Evolutionary conservation across 1,140 invertebrate genomes (phyloP), one percentile per base, ranked within the genome.

Genomic region (Bacillus rossius): DNA sequence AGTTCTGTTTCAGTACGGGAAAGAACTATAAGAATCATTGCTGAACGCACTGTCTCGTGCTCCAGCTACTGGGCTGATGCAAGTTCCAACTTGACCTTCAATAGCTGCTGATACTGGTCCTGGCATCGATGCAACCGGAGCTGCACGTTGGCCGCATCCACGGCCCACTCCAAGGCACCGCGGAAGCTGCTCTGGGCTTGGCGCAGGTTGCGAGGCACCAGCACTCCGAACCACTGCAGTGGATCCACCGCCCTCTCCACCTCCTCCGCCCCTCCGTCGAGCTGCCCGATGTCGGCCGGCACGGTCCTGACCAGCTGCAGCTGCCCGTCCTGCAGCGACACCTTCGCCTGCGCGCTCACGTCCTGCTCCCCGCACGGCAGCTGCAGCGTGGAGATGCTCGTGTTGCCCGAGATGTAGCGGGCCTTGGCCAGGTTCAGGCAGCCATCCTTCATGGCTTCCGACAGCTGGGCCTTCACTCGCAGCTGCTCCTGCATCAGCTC

Each of bases 201-300:
- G 66, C 79, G 78, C 62, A 90, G 74, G 71, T 82, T 84, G 65
- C 86, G 82, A 2, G 87, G 86, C 0, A 87, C 83, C 34, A 90
- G 69, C 52, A 87, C 77, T 13, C 88, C 87, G 75, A 90, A 90
- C 86, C 87, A 89, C 57, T 81, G 82, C 19, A 88, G 69, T 3
- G 87, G 86, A 72, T 88, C 82, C 8, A 16, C 50, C 26, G n/a
- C 29, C 26, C 25, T 53, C 14, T 37, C 40, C 14, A 19, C 19
- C 1, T 4, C 22, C 5, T 59, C 22, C n/a, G 13, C 19, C 20
- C 79, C 67, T 51, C 66, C 63, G 51, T 59, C 29, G 5, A 20
- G n/a, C 16, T 59, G 20, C 16, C 20, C 26, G 19, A 40, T 58
- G 29, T 13, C 0, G 25, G 8, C 37, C 53, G 48, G 57, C 41